Evolutionary conservation across 2,113 vertebrate genomes (phyloP), one percentile per base, ranked within the genome.

Genomic region (Mugil cephalus): DNA sequence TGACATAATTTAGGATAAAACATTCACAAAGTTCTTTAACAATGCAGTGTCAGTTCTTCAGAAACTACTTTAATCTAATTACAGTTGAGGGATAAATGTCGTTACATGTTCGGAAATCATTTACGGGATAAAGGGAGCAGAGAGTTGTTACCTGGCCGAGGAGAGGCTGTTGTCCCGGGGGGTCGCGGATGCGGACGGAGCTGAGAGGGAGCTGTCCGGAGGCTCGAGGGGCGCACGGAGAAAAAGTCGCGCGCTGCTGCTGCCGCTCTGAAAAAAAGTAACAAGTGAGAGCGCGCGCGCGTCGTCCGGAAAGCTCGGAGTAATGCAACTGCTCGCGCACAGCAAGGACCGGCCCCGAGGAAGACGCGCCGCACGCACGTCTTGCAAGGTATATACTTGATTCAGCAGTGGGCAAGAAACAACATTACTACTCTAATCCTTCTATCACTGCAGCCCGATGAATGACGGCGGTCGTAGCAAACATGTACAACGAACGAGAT

Each of bases 271-370:
- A 42, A 11, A 15, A 12, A 9, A 42, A 51, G 51, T 30, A 30
- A 30, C 24, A 76, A 34, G 54, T 42, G 60, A 45, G 71, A 63
- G 87, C 69, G 71, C 66, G 87, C 69, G 86, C 73, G 74, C 34
- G 40, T 24, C 13, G 69, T 71, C 83, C 90, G 86, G 89, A 86
- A 86, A 51, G 17, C 66, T 59, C 56, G 50, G 21, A 67, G 83
- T n/a, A 55, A 50, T 63, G 52, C 58, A 30, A 77, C 42, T 56
- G 35, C 35, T 56, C 72, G 77, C 67, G 76, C 78, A 24, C 67
- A 10, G 8, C 1, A 42, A 67, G 62, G 83, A 71, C 75, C 84
- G 61, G 43, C 77, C 83, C 59, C 40, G 43, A 68, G 38, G 69
- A 61, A 8, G 36, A 36, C 36, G 80, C 59, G 67, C 65, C 30